Conservation (phyloP, 2,797 vertebrate species). For the Diplodus puntazzo region DNA sequence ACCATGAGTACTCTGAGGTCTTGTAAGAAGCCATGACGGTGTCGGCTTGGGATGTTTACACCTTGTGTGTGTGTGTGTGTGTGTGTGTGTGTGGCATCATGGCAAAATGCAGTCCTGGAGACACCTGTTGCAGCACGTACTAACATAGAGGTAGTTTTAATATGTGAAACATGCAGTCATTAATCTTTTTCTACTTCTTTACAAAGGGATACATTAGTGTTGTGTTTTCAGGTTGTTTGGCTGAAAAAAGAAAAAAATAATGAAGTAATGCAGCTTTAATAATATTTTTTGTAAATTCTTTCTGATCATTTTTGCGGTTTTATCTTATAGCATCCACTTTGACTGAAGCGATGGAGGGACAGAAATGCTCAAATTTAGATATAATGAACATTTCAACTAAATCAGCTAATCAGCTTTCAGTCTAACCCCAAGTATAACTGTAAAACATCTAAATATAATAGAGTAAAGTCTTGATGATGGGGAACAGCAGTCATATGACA, state of each 20-base stretch:
- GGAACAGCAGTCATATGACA: neutral
- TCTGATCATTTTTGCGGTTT: neutral
- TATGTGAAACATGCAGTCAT: too few relatives aligned
- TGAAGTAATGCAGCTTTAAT: neutral
- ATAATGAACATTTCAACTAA: neutral
- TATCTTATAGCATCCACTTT: neutral
- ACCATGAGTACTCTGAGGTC: too few relatives aligned
- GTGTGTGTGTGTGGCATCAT: too few relatives aligned
- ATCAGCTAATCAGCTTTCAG: slow-evolving; percentile 10
- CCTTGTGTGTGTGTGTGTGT: too few relatives aligned
- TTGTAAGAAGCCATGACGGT: too few relatives aligned
- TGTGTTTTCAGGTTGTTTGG: neutral
- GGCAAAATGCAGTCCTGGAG: too few relatives aligned
- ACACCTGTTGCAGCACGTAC: too few relatives aligned
- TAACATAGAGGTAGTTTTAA: too few relatives aligned
- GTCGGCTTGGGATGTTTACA: too few relatives aligned
- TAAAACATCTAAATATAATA: neutral
- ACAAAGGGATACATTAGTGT: neutral
- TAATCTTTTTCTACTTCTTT: too few relatives aligned
- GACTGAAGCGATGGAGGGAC: neutral
- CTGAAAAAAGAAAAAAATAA: too few relatives aligned
- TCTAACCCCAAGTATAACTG: slow-evolving; percentile 21
- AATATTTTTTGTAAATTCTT: neutral
- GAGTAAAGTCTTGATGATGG: neutral
- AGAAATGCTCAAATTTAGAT: neutral